phyloP scores from a whole-genome alignment of 2,113 vertebrate genomes.

The Pluvianellus socialis region DNA sequence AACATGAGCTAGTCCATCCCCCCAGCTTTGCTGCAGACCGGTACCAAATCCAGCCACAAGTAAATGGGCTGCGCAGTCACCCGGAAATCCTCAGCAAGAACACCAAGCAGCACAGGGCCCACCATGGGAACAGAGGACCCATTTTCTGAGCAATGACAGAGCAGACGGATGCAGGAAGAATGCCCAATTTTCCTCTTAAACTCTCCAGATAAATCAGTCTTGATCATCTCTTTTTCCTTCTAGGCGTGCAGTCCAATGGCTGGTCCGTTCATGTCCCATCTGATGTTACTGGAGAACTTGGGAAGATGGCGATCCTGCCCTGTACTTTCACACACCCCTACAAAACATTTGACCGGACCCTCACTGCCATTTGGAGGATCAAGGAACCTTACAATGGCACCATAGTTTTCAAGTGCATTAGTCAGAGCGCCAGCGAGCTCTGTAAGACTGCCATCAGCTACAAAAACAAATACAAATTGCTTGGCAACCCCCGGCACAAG shows the following conservation, averaged over 20 bases:
- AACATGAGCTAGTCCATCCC: not conserved
- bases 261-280: conserved; percentile 87
- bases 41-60: not conserved
- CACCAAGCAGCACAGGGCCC: not conserved
- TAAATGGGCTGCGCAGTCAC: not conserved
- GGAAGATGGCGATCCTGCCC: conserved; percentile 84
- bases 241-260: conserved; percentile 72
- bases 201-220: not conserved
- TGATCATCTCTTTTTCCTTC: not conserved
- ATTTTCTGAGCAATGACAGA: not conserved
- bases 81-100: not conserved
- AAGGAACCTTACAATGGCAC: conserved; percentile 77
- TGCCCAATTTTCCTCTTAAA: not conserved
- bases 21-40: not conserved
- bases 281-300: conserved; percentile 82
- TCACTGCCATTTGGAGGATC: conserved; percentile 87
- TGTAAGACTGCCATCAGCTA: conserved; percentile 82
- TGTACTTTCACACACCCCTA: conserved; percentile 92
- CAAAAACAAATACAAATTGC: conserved; percentile 87
- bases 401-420: conserved; percentile 83
- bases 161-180: not conserved
- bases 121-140: not conserved
- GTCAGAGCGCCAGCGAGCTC: conserved; percentile 67
- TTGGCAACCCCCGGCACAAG: conserved; percentile 89
- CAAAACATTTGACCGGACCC: conserved; percentile 81